Base-by-base conservation (phyloP, 64 coral and sea anemone genomes). In the Orbicella faveolata region DNA sequence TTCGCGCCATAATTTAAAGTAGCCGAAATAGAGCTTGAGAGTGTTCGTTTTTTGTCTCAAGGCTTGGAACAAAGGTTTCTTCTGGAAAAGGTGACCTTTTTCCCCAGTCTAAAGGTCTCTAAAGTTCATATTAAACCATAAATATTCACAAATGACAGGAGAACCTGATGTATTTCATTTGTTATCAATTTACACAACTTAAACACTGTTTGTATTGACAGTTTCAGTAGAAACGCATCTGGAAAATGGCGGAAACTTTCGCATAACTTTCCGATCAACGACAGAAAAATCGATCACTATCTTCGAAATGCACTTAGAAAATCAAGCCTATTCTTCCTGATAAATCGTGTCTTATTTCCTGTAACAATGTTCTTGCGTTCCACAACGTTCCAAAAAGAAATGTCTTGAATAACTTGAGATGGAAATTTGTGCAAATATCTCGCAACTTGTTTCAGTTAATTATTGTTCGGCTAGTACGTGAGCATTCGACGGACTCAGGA, bases 151-250 rank as follows among this genome's bases (percentile, higher is more conserved):
- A 36, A 72, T 72, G 64, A 85, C 63, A 73, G 57, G 7, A 36
- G 3, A 37, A 64, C 19, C 63, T 72, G 36, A 70, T 52, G 25
- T 23, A 70, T 26, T 70, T 70, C 21, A 26, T 26, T 21, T 41
- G 68, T 65, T 44, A 70, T 85, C 61, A 70, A 85, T 85, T 85
- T 85, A 41, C 82, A 15, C 62, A 23, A 44, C 73, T 85, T 85
- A 73, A 62, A 30, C 68, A 6, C 37, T 63, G 68, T n/a, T 67
- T 65, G 33, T 41, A 36, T 83, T 83, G 80, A 83, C 63, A 83
- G 80, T 67, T 41, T 18, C 30, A 30, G 30, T 30, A 67, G 62
- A 33, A 20, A 67, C 80, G 61, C 80, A 48, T 66, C 51, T 70
- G 67, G 21, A 70, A n/a, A 11, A n/a, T 70, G 21, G 67, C 10